These are phyloP conservation scores for Proterorhinus semilunaris DNA, from an alignment of 2,113 vertebrate genomes.

Conservation along the genomic window DNA sequence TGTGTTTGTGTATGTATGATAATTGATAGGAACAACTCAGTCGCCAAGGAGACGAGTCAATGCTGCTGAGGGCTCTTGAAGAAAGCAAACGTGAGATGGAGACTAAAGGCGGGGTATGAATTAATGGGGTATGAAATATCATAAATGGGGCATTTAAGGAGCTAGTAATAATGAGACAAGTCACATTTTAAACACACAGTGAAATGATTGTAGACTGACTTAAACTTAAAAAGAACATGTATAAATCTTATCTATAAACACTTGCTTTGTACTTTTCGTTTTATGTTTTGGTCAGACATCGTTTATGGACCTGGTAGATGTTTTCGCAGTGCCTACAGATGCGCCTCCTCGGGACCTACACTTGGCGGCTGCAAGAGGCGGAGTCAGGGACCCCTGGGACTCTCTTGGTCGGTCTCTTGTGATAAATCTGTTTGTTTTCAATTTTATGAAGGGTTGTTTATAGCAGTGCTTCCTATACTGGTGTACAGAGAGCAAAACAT, in stretches of 20 bases:
- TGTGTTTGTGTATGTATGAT: conserved; percentile 16
- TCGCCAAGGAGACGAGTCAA: conserved; percentile 84
- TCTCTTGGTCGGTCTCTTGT: conserved; percentile 65
- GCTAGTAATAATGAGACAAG: neutral
- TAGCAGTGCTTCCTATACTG: too few relatives aligned
- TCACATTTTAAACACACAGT: neutral
- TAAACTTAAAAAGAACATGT: too few relatives aligned
- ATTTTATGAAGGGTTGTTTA: too few relatives aligned
- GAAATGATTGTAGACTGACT: neutral
- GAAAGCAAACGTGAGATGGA: conserved; percentile 77
- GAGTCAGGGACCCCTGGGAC: conserved; percentile 71
- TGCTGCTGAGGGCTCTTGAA: conserved; percentile 77
- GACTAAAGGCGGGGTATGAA: conserved; percentile 79
- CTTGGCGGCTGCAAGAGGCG: conserved; percentile 37
- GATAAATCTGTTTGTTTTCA: neutral
- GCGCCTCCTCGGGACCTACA: conserved; percentile 48
- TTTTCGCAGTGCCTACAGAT: conserved; percentile 80
- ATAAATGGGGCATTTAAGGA: conserved; percentile 22
- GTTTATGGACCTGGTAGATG: conserved; percentile 90
- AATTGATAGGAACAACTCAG: conserved; percentile 84
- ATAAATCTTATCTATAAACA: neutral
- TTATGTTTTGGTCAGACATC: conserved; percentile 79
- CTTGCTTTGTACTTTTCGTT: neutral
- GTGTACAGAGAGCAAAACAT: too few relatives aligned
- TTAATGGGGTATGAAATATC: conserved; percentile 47